Base-by-base conservation (phyloP, 2,113 vertebrate genomes). In the Mesembrinibis cayennensis region DNA sequence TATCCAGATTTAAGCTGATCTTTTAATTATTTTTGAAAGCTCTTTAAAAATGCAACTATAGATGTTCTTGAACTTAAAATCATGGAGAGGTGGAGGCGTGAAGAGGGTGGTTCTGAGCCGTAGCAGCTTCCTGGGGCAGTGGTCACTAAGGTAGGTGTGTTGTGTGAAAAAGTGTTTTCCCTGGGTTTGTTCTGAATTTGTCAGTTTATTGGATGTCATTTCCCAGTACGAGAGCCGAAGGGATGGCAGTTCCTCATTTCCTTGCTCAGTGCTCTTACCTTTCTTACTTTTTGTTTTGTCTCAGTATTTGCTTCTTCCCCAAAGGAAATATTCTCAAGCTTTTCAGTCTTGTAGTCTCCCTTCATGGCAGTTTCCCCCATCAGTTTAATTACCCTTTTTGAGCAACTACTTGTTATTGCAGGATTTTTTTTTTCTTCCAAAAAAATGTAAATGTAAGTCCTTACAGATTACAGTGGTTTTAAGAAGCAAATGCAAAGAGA, bases 201-300 rank as follows among this genome's bases (percentile, higher is more conserved):
- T 40, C 14, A 10, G 8, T 59, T 50, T 72, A 0, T 32, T 52
- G 30, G 2, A 42, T n/a, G 15, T 38, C 1, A 0, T 26, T 85
- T 70, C 38, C 29, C 26, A 74, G 21, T 4, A 14, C 0, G 3
- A 80, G 62, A 85, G 10, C 36, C 0, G 0, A 59, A 91, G 77
- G 16, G 34, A 32, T 92, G 45, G 38, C 86, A 65, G 16, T 52
- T 86, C 36, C 29, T 21, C 2, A 40, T 59, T 76, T 93, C 40
- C 70, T 27, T 79, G 32, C 36, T 62, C 44, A 65, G 12, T 89
- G 7, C 13, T 59, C 40, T 61, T 91, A 53, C 9, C 7, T 78
- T 69, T 11, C 17, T 7, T 58, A 2, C 26, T 72, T 69, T 77
- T 66, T 38, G 30, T 81, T 36, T 65, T 45, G 14, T 74, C 25